These are phyloP conservation scores for Morpho helenor DNA, from an alignment of 2,888 invertebrate species.

Conservation along the genomic window DNA sequence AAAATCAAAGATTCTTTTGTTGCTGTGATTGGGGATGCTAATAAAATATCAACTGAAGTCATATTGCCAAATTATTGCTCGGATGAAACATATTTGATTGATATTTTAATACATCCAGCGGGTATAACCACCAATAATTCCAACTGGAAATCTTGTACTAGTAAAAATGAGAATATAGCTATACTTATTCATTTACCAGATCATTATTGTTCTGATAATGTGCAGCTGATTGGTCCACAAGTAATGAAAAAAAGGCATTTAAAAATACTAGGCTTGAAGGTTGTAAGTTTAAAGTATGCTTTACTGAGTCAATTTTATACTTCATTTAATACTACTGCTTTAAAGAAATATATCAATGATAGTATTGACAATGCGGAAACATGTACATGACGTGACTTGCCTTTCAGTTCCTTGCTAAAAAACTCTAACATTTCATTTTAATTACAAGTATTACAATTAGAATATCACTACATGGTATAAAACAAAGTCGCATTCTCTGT, in stretches of 20 bases:
- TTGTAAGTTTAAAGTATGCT: constrained; percentile 79
- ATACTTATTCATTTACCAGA: constrained; percentile 82
- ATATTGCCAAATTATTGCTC: constrained; percentile 76
- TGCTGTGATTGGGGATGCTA: constrained; percentile 59
- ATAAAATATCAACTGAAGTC: constrained; percentile 70
- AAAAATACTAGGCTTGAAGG: constrained; percentile 80
- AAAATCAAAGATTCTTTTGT: constrained; percentile 63
- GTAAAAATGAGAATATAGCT: constrained; percentile 71
- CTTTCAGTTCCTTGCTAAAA: too few species aligned
- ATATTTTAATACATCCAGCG: constrained; percentile 78
- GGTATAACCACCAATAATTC: constrained; percentile 55
- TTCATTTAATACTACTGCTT: constrained; percentile 60
- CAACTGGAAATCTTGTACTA: constrained; percentile 63
- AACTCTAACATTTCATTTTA: too few species aligned
- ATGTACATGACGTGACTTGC: constrained; percentile 26
- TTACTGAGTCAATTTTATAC: constrained; percentile 67
- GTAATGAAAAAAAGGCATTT: constrained; percentile 82
- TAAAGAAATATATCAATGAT: constrained; percentile 73
- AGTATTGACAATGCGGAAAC: constrained; percentile 50
- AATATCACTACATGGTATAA: too few species aligned
- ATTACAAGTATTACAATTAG: too few species aligned
- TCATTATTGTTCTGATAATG: constrained; percentile 80
- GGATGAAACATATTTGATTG: constrained; percentile 79
- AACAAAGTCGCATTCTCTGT: too few species aligned
- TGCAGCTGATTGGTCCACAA: constrained; percentile 80